These are phyloP conservation scores for Sebastes fasciatus DNA, from an alignment of 2,113 vertebrate genomes.

Conservation along the genomic window DNA sequence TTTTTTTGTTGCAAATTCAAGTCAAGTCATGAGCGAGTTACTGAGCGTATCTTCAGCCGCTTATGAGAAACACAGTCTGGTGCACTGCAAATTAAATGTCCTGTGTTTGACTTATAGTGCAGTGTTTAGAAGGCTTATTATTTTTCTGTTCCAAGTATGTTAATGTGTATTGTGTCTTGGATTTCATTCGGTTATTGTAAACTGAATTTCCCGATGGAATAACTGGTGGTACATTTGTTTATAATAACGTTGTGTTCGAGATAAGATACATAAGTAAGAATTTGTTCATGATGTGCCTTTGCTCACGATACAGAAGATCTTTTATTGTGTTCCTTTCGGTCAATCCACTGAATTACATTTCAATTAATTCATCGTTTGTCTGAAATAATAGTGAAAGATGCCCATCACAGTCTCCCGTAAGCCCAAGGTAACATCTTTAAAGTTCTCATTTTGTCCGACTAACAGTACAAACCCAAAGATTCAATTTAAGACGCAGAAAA, in stretches of 20 bases:
- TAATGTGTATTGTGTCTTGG: background rate
- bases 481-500: background rate
- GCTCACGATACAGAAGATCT: background rate
- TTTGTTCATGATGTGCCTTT: background rate
- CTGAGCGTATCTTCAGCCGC: conserved; percentile 20
- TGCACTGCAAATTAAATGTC: conserved; percentile 17
- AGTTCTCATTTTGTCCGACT: background rate
- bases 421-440: background rate
- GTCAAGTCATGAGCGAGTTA: conserved; percentile 3
- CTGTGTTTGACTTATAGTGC: conserved; percentile 13
- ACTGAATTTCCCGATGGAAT: background rate
- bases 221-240: background rate
- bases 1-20: conserved; percentile 29
- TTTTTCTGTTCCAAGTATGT: background rate
- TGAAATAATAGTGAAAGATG: background rate
- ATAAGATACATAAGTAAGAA: background rate
- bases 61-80: conserved; percentile 48
- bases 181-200: background rate
- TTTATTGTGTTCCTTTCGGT: background rate
- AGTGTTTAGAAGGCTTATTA: background rate
- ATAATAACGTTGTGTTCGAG: background rate
- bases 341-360: too few species aligned
- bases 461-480: background rate
- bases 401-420: background rate
- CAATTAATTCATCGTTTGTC: background rate